Conservation (phyloP, 1,140 invertebrate species). For the Parasteatoda tepidariorum region DNA sequence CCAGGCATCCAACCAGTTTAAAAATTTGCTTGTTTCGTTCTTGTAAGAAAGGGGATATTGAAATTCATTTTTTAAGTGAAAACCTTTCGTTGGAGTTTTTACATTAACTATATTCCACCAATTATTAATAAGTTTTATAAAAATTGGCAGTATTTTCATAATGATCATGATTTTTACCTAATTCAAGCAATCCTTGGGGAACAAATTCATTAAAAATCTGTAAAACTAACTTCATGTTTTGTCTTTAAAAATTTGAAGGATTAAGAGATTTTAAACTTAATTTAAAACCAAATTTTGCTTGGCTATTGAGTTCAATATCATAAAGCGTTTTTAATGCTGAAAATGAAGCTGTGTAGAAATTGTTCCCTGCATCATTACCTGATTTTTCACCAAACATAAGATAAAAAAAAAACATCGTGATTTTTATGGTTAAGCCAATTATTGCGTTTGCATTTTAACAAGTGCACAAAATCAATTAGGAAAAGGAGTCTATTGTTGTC, state of each 20-base stretch:
- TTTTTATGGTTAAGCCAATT: slow-evolving; percentile 48
- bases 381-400: not conserved
- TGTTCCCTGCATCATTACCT: no score
- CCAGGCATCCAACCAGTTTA: not conserved
- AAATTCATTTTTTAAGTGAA: not conserved
- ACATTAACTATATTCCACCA: no score
- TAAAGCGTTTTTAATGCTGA: slow-evolving; percentile 9
- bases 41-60: not conserved
- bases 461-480: slow-evolving; percentile 42
- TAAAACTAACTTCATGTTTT: slow-evolving; percentile 59
- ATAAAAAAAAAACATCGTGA: not conserved
- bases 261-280: slow-evolving; percentile 28
- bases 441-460: no score
- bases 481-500: slow-evolving; percentile 2
- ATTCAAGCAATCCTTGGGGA: slow-evolving; percentile 11
- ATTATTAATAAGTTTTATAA: slow-evolving; percentile 41
- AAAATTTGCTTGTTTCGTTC: no score
- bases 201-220: slow-evolving; percentile 58
- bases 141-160: slow-evolving; percentile 32
- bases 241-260: slow-evolving; percentile 54
- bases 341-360: slow-evolving; percentile 23
- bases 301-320: not conserved
- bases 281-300: slow-evolving; percentile 51
- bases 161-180: slow-evolving; percentile 19
- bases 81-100: not conserved